Evolutionary conservation across 2,113 vertebrate species (phyloP).

Genomic region (Uropsilus gracilis): DNA sequence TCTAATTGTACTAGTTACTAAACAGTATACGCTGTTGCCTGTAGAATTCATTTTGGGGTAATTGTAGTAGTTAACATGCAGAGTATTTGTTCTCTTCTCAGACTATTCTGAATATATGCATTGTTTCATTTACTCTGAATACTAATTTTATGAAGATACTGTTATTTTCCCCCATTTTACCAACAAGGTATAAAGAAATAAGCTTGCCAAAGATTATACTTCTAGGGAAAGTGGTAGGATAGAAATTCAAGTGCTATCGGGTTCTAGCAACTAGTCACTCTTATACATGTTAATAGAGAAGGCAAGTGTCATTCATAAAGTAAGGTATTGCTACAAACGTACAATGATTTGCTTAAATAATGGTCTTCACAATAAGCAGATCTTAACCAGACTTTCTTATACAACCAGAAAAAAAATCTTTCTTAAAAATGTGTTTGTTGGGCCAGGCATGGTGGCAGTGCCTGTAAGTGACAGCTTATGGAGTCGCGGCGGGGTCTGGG

Average conservation of each 20-base stretch:
- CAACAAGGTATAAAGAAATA: constrained; percentile 28
- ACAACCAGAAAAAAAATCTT: background rate
- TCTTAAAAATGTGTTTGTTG: too few species aligned
- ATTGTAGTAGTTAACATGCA: background rate
- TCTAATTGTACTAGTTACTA: background rate
- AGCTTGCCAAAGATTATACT: background rate
- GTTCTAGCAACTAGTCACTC: background rate
- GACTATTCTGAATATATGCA: background rate
- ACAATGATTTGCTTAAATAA: background rate
- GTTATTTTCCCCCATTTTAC: background rate
- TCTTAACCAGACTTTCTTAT: background rate
- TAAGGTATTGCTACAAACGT: background rate
- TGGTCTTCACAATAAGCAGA: background rate
- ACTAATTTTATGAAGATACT: background rate
- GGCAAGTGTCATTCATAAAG: background rate
- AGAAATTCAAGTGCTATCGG: background rate
- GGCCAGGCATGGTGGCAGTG: too few species aligned
- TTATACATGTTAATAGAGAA: background rate
- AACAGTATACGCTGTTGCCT: background rate
- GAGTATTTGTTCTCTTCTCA: constrained; percentile 26
- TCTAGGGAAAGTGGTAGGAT: background rate
- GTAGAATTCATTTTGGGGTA: background rate
- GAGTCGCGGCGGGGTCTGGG: too few species aligned
- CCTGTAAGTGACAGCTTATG: too few species aligned
- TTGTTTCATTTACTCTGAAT: constrained; percentile 17